These are phyloP conservation scores for Colistium nudipinnis DNA, from an alignment of 2,113 vertebrate genomes.

Conservation along the genomic window DNA sequence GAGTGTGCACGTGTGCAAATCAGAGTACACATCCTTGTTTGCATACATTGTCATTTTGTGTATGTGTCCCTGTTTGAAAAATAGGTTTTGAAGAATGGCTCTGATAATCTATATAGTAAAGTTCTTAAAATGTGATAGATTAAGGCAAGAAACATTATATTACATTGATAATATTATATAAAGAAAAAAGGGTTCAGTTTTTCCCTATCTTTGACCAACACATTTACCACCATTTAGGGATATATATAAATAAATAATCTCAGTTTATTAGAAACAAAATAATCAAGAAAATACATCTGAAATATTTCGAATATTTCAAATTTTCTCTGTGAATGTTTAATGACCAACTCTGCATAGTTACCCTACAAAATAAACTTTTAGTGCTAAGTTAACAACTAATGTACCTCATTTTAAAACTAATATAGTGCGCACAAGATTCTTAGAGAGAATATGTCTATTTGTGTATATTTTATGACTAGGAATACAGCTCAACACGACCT, in stretches of 20 bases:
- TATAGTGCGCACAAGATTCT: background rate
- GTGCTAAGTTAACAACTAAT: conserved; percentile 13
- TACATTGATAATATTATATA: too few relatives aligned
- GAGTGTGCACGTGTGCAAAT: background rate
- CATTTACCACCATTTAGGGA: background rate
- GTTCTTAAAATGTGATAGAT: background rate
- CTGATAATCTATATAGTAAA: background rate
- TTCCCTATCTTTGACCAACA: background rate
- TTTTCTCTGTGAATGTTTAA: background rate
- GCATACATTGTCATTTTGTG: conserved; percentile 4
- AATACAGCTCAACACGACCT: background rate
- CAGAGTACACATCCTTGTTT: background rate
- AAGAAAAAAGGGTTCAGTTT: background rate
- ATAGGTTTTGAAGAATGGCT: conserved; percentile 8
- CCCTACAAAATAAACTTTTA: too few relatives aligned
- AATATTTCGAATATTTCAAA: too few relatives aligned
- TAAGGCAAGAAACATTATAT: background rate
- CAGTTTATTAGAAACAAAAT: background rate
- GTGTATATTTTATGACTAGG: conserved; percentile 2
- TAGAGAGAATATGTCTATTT: conserved; percentile 12
- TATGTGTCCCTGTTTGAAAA: conserved; percentile 14
- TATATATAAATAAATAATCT: background rate
- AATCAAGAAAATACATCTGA: background rate
- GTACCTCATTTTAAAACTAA: conserved; percentile 29
- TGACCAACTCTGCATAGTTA: background rate